Evolutionary conservation across 2,797 vertebrate species (phyloP), one percentile per base, ranked within the genome.

Genomic region (Rhinichthys osculus): DNA sequence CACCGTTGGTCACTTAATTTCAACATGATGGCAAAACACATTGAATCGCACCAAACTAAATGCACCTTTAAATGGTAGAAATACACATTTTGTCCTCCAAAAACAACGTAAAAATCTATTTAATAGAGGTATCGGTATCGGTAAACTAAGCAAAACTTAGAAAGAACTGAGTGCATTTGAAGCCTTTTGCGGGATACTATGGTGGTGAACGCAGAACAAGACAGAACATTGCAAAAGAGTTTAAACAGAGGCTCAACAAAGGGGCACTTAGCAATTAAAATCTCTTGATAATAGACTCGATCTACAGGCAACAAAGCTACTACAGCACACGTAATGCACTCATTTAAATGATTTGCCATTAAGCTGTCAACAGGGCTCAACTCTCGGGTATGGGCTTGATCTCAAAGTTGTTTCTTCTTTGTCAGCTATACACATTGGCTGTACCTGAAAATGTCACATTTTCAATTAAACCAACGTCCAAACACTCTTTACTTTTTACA

Each of bases 251-350:
- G 40, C 67, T 21, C 40, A 79, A 44, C 57, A 81, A 67, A 54
- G 30, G 83, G 21, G 72, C 64, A 71, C 85, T 83, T 78, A 70
- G 57, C 64, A 76, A 86, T 81, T 50, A n/a, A 57, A 83, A 82
- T 71, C 64, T 76, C 64, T 35, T 69, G 81, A 23, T 78, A 70
- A 78, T 83, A 78, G 52, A 57, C 85, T 86, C 27, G 27, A 78
- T 78, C 50, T 83, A 82, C 73, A 72, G 69, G 44, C 73, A 72
- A 71, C 85, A 72, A 82, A 67, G 82, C 44, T 52, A 66, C 59
- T 83, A 76, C 71, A 76, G 57, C 59, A 76, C 82, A 76, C 78
- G 66, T 33, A 78, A 40, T 67, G 9, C 40, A 47, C 54, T 72
- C 16, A 66, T 52, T 76, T 78, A 71, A 78, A 71, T 62, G 21